Base-by-base conservation (phyloP, 2,888 invertebrate species). In the Eupsilia transversa region DNA sequence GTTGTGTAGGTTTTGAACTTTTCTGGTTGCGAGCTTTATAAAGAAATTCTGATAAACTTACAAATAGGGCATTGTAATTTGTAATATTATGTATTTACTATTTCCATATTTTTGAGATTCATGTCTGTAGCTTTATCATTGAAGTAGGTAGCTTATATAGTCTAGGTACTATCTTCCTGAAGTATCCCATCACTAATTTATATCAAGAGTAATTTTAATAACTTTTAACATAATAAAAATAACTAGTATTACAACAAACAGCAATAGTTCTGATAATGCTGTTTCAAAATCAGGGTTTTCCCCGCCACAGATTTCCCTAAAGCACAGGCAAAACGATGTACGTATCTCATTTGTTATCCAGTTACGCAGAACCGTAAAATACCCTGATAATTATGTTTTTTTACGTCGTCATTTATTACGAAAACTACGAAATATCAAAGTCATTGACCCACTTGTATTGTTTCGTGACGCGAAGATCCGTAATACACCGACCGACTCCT, bases 401-500 rank as follows among this genome's bases (percentile, higher is more conserved):
- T 49, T 43, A n/a, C 69, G 52, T 27, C 30, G 54, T 38, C 61
- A 80, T 78, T 54, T 67, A 56, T 43, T 68, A 61, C 69, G 33
- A 17, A 65, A 73, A 80, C 66, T 70, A 80, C 54, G 72, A 81
- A 81, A 80, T 61, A 80, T 65, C 64, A 72, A 66, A 79, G 79
- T 79, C 79, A 84, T 86, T 87, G 86, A 84, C 86, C 88, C 56
- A 86, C 77, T 80, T 87, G 69, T 33, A 43, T 66, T 75, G 79
- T 77, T 72, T 72, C 78, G 71, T 82, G 74, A 64, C 60, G 86
- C 81, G 83, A 54, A 86, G 81, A 83, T 86, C 86, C 86, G 86
- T 71, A 77, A 43, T 74, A 65, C 61, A 56, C 38, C 76, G 72
- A 56, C 38, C 76, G 72, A 85, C 83, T 82, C 88, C 86, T 74